Conservation (phyloP, 2,113 vertebrate genomes). For the Scalopus aquaticus region DNA sequence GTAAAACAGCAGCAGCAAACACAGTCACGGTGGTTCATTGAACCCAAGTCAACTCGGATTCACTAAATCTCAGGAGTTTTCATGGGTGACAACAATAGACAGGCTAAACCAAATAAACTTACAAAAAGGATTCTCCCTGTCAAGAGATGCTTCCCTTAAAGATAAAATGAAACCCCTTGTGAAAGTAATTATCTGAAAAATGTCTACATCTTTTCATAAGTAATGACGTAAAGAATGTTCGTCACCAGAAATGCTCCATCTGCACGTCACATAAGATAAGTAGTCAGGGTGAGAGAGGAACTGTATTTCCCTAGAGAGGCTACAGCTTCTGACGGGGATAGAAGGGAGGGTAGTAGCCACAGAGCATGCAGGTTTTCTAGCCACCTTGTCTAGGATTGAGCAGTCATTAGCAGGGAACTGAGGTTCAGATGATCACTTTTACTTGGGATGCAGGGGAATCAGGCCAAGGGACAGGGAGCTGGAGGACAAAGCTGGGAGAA, state of each 20-base stretch:
- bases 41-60: not conserved
- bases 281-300: not conserved
- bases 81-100: not conserved
- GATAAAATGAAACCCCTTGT: not conserved
- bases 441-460: not conserved
- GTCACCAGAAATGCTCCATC: not conserved
- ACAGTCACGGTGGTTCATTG: not conserved
- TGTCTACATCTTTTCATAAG: slow-evolving; percentile 17
- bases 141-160: not conserved
- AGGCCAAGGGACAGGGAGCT: not conserved
- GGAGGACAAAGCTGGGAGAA: not conserved
- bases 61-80: slow-evolving; percentile 16
- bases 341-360: not conserved
- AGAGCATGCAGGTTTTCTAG: not conserved
- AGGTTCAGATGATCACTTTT: not conserved
- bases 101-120: not conserved
- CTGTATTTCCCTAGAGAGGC: not conserved
- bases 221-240: slow-evolving; percentile 28
- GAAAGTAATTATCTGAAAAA: slow-evolving; percentile 28
- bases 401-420: not conserved
- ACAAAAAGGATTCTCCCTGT: slow-evolving; percentile 34
- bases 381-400: not conserved
- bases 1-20: not conserved
- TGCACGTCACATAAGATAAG: not conserved
- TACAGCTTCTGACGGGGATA: not conserved